phyloP scores from a whole-genome alignment of 2,888 invertebrate species.

The Tinea trinotella region DNA sequence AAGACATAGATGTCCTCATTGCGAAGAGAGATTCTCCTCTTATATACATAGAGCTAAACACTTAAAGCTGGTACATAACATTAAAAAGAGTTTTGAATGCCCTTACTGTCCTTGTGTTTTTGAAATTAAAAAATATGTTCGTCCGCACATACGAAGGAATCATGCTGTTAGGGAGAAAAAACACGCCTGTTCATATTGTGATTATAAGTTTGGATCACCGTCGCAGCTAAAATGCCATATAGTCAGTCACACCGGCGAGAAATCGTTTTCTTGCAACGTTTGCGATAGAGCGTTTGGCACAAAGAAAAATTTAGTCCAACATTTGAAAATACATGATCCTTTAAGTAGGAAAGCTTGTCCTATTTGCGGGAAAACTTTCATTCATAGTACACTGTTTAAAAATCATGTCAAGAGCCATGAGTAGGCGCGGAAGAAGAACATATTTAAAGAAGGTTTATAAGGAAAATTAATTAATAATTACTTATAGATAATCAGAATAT shows the following conservation, averaged over 20 bases:
- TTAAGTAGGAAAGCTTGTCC: conserved; percentile 48
- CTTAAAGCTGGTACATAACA: not conserved
- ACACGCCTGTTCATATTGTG: conserved; percentile 34
- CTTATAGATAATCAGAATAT: no score
- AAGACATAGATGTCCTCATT: conserved; percentile 6
- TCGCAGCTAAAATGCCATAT: conserved; percentile 37
- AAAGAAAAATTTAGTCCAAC: conserved; percentile 52
- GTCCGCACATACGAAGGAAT: conserved; percentile 9
- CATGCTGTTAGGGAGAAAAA: conserved; percentile 31
- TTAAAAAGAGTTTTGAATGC: not conserved
- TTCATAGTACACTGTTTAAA: conserved; percentile 56
- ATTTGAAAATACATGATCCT: conserved; percentile 61
- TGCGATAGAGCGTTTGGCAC: conserved; percentile 54
- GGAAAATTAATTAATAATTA: no score
- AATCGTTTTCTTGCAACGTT: conserved; percentile 48
- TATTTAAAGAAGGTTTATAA: no score
- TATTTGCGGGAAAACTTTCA: conserved; percentile 47
- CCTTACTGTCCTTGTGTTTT: not conserved
- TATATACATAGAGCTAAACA: not conserved
- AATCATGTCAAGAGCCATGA: conserved; percentile 54
- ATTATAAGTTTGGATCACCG: conserved; percentile 34
- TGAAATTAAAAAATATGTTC: not conserved
- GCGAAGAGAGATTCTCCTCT: not conserved
- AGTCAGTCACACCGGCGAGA: conserved; percentile 32
- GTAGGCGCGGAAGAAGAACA: not conserved